A percentile compares a stretch with the other conserved stretches of the same genome.
Conservation (phyloP, 1,140 invertebrate species). For the Sipha flava region DNA sequence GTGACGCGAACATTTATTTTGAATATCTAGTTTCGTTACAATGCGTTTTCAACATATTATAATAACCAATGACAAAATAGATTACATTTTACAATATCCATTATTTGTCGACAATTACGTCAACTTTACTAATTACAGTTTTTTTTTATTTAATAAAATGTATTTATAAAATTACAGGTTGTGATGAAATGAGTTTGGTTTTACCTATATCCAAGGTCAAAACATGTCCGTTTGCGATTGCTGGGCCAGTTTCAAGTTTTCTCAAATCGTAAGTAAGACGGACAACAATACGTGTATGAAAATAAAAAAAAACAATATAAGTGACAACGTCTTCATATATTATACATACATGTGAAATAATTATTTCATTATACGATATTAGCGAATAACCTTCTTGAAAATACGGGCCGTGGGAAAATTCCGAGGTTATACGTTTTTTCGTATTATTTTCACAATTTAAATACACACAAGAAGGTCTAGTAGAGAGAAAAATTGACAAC, state of each 20-base stretch:
- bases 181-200: slow-evolving; percentile 17
- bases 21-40: no score
- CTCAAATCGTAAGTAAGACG: slow-evolving; percentile 18
- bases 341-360: background rate
- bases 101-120: no score
- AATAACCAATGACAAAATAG: no score
- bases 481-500: no score
- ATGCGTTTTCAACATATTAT: no score
- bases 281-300: background rate
- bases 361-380: slow-evolving; percentile 21
- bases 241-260: slow-evolving; percentile 23
- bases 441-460: background rate
- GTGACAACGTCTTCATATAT: background rate
- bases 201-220: background rate
- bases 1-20: no score
- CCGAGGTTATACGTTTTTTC: slow-evolving; percentile 6
- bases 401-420: slow-evolving; percentile 21
- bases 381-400: background rate
- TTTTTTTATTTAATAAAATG: background rate
- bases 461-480: background rate
- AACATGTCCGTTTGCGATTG: slow-evolving; percentile 24
- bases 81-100: no score
- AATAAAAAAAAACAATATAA: background rate
- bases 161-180: slow-evolving; percentile 18
- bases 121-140: background rate